Evolutionary conservation across 2,797 vertebrate species (phyloP).

Genomic region (Thunnus albacares): DNA sequence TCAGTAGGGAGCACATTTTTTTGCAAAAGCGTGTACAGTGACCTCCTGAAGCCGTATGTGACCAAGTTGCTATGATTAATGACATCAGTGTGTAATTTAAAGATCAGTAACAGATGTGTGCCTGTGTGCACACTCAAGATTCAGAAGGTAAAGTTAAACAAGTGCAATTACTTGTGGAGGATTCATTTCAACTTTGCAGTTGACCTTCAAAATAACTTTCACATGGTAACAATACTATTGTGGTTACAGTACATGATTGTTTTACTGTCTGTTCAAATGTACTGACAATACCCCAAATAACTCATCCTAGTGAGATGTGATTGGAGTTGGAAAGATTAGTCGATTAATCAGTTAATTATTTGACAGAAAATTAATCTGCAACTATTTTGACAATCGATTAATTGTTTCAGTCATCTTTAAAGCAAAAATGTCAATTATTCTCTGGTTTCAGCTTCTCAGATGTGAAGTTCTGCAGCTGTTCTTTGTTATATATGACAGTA

Average conservation of each 20-base stretch:
- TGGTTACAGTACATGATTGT: background rate
- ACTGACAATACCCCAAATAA: background rate
- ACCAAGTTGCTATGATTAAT: slow-evolving; percentile 44
- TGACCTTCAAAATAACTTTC: slow-evolving; percentile 13
- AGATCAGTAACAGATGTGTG: slow-evolving; percentile 67
- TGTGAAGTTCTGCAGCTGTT: too few relatives aligned
- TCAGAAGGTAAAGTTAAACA: slow-evolving; percentile 33
- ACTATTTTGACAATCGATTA: too few relatives aligned
- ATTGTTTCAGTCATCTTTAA: too few relatives aligned
- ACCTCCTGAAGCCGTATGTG: slow-evolving; percentile 32
- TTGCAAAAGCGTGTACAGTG: slow-evolving; percentile 13
- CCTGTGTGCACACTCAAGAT: background rate
- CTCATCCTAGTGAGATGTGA: background rate
- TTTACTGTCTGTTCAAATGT: background rate
- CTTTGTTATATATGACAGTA: too few relatives aligned
- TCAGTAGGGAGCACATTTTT: slow-evolving; percentile 12
- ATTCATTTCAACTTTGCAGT: background rate
- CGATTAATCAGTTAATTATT: too few relatives aligned
- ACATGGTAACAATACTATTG: background rate
- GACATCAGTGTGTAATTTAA: slow-evolving; percentile 58
- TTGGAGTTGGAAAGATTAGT: too few relatives aligned
- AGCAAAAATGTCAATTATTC: too few relatives aligned
- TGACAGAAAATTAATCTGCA: too few relatives aligned
- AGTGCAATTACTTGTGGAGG: slow-evolving; percentile 17
- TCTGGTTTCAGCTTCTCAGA: too few relatives aligned